Evolutionary conservation across 1,140 invertebrate genomes (phyloP), one percentile per base, ranked within the genome.

Genomic region (Eurosta solidaginis): DNA sequence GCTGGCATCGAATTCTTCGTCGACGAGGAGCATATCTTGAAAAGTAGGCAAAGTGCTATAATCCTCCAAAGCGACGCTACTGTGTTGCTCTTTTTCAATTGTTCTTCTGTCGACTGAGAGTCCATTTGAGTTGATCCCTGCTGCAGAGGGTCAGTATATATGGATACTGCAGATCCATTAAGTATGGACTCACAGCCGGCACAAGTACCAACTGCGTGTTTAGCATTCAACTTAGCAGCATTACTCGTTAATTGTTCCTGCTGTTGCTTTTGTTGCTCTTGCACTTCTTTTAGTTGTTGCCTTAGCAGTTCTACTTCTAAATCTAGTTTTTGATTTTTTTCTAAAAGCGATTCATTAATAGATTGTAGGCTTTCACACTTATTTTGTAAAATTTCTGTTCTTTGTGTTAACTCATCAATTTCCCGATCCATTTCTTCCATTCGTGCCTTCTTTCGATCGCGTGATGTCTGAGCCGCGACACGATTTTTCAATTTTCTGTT

Each of bases 401-500:
- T 89, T 42, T 92, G 90, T 78, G 90, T 90, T n/a, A 95, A 86
- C 29, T 89, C 84, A 79, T 91, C 89, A 7, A 96, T 91, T 49
- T 92, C 91, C 14, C 89, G 88, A 89, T 98, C 96, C 88, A 98
- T 91, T 81, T 96, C 94, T 78, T 95, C 93, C 91, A 98, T 93
- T 85, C 93, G 93, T 0, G 94, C 94, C 88, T 98, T 98, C 85
- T 99, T 99, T n/a, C 96, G 91, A 88, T 99, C 98, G 74, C 98
- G 90, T 0, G 97, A 98, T 49, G 95, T 97, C 88, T 99, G 97
- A n/a, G 98, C 98, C 45, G 98, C 97, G 17, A 98, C 96, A 82
- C 97, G 90, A 87, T 99, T 99, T 88, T 98, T 99, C 81, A 99
- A 86, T 90, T 99, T 99, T 88, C 97, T 97, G 85, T 74, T 88